Evolutionary conservation across 2,797 vertebrate genomes (phyloP).

Genomic region (Takifugu ocellatus): DNA sequence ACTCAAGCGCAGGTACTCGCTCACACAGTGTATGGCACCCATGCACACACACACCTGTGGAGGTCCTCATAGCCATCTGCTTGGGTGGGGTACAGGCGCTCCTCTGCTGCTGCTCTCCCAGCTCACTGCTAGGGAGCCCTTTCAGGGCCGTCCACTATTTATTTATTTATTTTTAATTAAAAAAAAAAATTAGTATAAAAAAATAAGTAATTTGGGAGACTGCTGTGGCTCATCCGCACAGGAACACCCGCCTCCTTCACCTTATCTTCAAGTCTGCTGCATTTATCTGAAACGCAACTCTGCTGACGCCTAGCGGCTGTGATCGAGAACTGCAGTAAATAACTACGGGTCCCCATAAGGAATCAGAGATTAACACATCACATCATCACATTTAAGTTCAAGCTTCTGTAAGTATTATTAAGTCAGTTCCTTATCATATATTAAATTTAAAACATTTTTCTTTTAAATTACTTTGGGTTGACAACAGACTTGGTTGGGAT

Average conservation of each 20-base stretch:
- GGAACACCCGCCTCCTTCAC: conserved; percentile 2
- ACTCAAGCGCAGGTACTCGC: conserved; percentile 26
- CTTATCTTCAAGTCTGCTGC: too few species aligned
- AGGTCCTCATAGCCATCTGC: conserved; percentile 59
- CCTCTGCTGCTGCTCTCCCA: conserved; percentile 2
- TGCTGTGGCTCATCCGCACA: conserved; percentile 8
- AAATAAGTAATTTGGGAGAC: conserved; percentile 6
- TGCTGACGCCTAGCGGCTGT: conserved; percentile 64
- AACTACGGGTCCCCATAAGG: too few species aligned
- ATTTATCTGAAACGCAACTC: conserved; percentile 13
- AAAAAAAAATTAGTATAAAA: too few species aligned
- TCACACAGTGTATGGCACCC: conserved; percentile 10
- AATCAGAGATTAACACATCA: too few species aligned
- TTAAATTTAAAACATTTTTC: too few species aligned
- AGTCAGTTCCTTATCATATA: too few species aligned
- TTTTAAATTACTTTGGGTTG: too few species aligned
- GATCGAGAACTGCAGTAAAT: conserved; percentile 39
- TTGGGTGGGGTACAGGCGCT: conserved; percentile 34
- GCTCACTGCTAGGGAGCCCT: conserved; percentile 16
- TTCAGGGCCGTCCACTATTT: conserved; percentile 33
- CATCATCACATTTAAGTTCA: too few species aligned
- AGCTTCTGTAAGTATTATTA: too few species aligned
- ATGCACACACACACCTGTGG: conserved; percentile 18
- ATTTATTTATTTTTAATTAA: conserved; percentile 17
- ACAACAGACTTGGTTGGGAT: too few species aligned